A percentile compares a stretch with the other conserved stretches of the same genome.
phyloP scores from a whole-genome alignment of 2,113 vertebrate species.

The Puma concolor region DNA sequence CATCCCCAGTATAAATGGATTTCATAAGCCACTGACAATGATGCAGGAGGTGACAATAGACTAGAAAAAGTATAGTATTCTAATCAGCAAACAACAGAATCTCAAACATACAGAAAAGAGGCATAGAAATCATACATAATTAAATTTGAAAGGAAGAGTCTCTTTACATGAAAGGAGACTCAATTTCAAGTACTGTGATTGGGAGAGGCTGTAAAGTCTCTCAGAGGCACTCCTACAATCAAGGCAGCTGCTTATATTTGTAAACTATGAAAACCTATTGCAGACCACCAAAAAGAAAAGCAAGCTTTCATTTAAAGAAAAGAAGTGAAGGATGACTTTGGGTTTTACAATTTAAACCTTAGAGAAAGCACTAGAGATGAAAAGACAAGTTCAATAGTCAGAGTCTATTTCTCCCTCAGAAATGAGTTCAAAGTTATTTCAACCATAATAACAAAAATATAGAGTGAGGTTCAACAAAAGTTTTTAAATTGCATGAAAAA shows the following conservation, averaged over 20 bases:
- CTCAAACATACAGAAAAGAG: background rate
- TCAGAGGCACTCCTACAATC: background rate
- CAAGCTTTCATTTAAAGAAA: background rate
- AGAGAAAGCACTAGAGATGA: slow-evolving; percentile 8
- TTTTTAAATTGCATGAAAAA: background rate
- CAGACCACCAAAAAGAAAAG: background rate
- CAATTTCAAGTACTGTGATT: no score
- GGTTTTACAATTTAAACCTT: background rate
- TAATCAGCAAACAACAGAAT: background rate
- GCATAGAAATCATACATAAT: background rate
- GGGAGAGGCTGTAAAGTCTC: background rate
- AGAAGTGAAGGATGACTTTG: background rate
- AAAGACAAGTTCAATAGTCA: background rate
- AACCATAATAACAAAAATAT: slow-evolving; percentile 16
- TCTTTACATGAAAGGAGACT: background rate
- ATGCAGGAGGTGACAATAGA: background rate
- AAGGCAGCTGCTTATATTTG: background rate
- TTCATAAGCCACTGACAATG: background rate
- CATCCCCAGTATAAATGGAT: background rate
- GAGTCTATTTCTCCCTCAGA: background rate
- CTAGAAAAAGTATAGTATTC: background rate
- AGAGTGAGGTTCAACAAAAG: background rate
- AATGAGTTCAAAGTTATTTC: slow-evolving; percentile 48
- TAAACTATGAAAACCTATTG: background rate
- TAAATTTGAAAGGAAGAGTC: background rate